Base-by-base conservation (phyloP, 2,113 vertebrate genomes). In the Riparia riparia region DNA sequence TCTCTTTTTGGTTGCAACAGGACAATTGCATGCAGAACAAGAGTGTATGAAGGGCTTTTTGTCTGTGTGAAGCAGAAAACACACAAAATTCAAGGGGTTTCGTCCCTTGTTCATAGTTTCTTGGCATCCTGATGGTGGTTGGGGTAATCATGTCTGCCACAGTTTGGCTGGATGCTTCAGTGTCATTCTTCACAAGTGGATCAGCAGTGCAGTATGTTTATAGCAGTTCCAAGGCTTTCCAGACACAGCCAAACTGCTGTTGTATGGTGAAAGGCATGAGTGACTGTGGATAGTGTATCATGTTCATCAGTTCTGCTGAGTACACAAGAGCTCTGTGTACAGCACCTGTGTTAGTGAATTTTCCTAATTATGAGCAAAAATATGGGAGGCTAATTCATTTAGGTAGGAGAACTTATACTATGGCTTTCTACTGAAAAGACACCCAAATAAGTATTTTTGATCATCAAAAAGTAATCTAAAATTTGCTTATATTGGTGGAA, bases 281-380 rank as follows among this genome's bases (percentile, higher is more conserved):
- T 80, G 42, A 25, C 50, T 47, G 7, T 7, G 6, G 42, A 29
- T 4, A 1, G 8, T 26, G 14, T 14, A 3, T 56, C 17, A 14
- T 1, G 1, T 9, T 2, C 5, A 12, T 17, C 13, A 17, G 18
- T 16, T 37, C 41, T 1, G 1, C 32, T 1, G 0, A 26, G 32
- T 15, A 12, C 2, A 1, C 18, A 11, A 16, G 45, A 66, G 8
- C 34, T 54, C 17, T 5, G 3, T 24, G 29, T 9, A 29, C 20
- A 53, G 37, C 7, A 9, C 9, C 15, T 5, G 12, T 0, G 0
- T 15, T 21, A 42, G 5, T 0, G 1, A 3, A 6, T 14, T 14
- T 66, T 63, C 25, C 53, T 54, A 37, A 58, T 12, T 10, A 11
- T 0, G 2, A 45, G 20, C 5, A 56, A 89, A 80, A 77, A 16